These are phyloP conservation scores for Molossus alvarezi DNA, from an alignment of 2,797 vertebrate species.

Conservation along the genomic window DNA sequence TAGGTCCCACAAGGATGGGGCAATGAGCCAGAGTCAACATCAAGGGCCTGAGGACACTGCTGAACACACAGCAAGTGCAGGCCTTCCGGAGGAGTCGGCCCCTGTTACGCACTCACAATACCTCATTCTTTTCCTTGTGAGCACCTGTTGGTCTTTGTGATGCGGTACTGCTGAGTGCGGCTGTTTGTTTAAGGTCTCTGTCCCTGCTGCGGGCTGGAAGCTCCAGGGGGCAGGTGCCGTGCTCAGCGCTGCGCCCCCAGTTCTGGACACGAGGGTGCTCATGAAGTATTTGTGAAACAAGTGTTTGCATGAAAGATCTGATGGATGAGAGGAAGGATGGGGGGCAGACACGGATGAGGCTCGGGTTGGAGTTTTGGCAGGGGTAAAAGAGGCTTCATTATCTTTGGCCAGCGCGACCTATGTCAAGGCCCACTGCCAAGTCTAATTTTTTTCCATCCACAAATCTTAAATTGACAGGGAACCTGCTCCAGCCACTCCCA, in stretches of 20 bases:
- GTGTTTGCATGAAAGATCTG: background rate
- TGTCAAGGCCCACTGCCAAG: background rate
- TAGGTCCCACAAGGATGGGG: fast-evolving
- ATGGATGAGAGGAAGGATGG: background rate
- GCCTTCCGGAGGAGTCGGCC: background rate
- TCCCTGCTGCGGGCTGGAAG: background rate
- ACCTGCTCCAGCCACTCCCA: background rate
- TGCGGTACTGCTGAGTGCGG: background rate
- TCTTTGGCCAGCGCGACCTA: background rate
- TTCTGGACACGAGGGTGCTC: fast-evolving
- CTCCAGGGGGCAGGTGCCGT: background rate
- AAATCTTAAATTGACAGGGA: background rate
- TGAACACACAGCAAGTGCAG: background rate
- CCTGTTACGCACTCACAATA: too few relatives aligned
- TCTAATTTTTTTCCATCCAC: background rate
- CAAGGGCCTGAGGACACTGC: background rate
- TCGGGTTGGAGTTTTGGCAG: background rate
- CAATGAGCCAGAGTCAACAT: background rate
- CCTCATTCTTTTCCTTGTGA: background rate
- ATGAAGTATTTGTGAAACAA: background rate
- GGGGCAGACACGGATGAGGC: background rate
- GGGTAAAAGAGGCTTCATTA: background rate
- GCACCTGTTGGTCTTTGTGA: background rate
- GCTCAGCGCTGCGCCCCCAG: background rate
- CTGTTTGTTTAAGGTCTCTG: background rate